phyloP scores from a whole-genome alignment of 2,113 vertebrate species.

The Orycteropus afer region DNA sequence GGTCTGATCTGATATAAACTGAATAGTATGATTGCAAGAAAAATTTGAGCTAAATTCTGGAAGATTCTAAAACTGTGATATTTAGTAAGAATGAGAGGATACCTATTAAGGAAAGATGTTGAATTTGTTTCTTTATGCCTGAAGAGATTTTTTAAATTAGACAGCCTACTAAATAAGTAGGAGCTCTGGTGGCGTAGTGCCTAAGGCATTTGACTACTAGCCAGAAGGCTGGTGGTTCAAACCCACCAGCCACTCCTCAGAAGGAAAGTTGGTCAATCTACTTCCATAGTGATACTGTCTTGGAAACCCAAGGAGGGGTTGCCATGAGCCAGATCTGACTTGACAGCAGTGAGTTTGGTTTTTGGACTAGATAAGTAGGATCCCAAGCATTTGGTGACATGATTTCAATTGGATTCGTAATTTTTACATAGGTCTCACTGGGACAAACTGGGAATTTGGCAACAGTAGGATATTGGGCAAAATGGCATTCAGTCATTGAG shows the following conservation, averaged over 20 bases:
- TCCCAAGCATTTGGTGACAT: neutral
- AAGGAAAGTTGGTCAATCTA: no score
- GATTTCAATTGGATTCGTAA: neutral
- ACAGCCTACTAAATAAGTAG: neutral
- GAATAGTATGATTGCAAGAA: neutral
- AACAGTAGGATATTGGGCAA: slow-evolving; percentile 22
- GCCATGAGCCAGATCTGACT: no score
- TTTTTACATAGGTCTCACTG: slow-evolving; percentile 5
- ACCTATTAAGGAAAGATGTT: slow-evolving; percentile 1
- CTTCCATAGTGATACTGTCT: no score
- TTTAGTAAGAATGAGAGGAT: slow-evolving; percentile 20
- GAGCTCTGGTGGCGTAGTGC: no score
- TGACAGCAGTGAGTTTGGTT: no score
- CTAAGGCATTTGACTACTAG: no score
- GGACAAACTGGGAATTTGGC: slow-evolving; percentile 20
- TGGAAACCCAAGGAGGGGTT: no score
- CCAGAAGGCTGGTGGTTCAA: no score
- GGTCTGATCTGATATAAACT: slow-evolving; percentile 30
- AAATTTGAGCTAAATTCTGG: neutral
- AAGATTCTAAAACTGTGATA: neutral
- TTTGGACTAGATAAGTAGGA: no score
- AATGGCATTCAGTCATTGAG: slow-evolving; percentile 44
- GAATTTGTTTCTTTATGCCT: neutral
- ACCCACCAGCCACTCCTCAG: no score
- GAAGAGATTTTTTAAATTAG: neutral